Base-by-base conservation (phyloP, 2,113 vertebrate genomes). In the Vanacampus margaritifer region DNA sequence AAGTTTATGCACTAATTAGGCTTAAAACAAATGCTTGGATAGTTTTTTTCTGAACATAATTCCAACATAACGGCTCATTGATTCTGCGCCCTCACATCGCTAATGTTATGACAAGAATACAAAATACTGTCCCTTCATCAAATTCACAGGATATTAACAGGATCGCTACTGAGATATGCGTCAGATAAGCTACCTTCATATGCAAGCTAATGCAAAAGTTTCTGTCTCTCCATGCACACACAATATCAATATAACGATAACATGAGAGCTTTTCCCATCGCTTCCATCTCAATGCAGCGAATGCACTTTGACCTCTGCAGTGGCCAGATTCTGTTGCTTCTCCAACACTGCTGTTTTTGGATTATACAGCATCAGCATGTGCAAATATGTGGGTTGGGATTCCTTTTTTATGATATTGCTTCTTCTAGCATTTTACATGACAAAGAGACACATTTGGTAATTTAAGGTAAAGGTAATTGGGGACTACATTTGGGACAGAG, bases 61-160 rank as follows among this genome's bases (percentile, higher is more conserved):
- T 65, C 67, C 58, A 35, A 45, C 21, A 26, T 26, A 61, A 37
- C 62, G 61, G 36, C 50, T 66, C 17, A 36, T 46, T 26, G 36
- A 41, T 51, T 51, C 54, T 68, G 63, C 41, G 13, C 19, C 26
- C 32, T 23, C 23, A 67, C 35, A 63, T 41, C 58, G 19, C 7
- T 26, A 28, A 39, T n/a, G 12, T 54, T 64, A 58, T 26, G 3
- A 48, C 32, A 35, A 32, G 50, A 51, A 65, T 35, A 51, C 39
- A 74, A 57, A 32, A 26, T 0, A 26, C 37, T 36, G n/a, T 56
- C 37, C 46, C 17, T 3, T 57, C 51, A 67, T 0, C 0, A 3
- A 53, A 60, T 32, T 32, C 54, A 53, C 65, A 58, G 67, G 67
- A 71, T 65, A 69, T 69, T 32, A 68, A 68, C 32, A 46, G 43